Base-by-base conservation (phyloP, 2,888 invertebrate genomes). In the Idaea dimidiata region DNA sequence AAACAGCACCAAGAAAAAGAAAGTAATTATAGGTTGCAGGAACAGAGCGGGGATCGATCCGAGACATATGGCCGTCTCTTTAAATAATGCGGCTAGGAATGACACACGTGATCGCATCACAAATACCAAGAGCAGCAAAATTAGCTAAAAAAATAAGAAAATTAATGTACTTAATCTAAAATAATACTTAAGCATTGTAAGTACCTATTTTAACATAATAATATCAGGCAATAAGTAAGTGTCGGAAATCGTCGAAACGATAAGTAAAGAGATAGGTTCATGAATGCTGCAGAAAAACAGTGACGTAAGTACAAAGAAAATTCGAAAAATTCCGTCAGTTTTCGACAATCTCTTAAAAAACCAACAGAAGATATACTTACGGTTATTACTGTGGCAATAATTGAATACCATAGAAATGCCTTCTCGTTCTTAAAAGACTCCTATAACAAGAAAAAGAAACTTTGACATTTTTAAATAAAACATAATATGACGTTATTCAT, bases 41-140 rank as follows among this genome's bases (percentile, higher is more conserved):
- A 98, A 95, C 58, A 99, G 92, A 4, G 96, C 95, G 0, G 99
- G 98, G 73, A 98, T 94, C 73, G 96, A 95, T 63, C 95, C 94
- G 74, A 99, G 94, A 80, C 98, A 98, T 76, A 96, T 95, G 16
- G 97, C 97, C 0, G 98, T 97, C 88, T 98, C 98, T 80, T 95
- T 95, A 83, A 99, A 98, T 65, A 99, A 89, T 17, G 96, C 95
- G 0, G 97, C 95, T 74, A 98, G 93, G 78, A 98, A 96, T 54
- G 95, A 94, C 0, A 98, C 95, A 75, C 97, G 95, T 74, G 96
- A 96, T 60, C 97, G 94, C 91, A 97, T 94, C 71, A 95, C 95
- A 77, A 95, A 94, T 33, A 97, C 94, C 56, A 97, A 91, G 54
- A 97, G 87, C 58, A 97, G 82, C 59, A 97, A 88, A 63, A 97